Conservation (phyloP, 64 coral and sea anemone genomes). For the Montipora sp. region DNA sequence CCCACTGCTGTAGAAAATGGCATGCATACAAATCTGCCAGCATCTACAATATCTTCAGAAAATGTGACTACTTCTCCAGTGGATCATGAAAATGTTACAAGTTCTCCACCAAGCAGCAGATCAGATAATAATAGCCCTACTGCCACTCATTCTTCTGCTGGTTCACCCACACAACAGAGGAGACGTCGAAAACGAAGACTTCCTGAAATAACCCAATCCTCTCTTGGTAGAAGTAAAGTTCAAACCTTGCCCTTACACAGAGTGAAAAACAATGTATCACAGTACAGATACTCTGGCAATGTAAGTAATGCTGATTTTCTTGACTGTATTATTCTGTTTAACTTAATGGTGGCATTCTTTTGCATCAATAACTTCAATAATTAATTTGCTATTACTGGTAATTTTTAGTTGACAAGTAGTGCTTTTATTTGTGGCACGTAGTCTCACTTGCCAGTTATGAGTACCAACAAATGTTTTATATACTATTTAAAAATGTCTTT, state of each 20-base stretch:
- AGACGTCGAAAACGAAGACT: not conserved
- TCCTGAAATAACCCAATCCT: too few species aligned
- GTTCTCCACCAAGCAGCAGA: not conserved
- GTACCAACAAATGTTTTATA: too few species aligned
- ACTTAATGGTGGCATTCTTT: too few species aligned
- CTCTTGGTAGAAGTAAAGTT: too few species aligned
- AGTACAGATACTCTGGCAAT: slow-evolving; percentile 33
- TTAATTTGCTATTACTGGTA: too few species aligned
- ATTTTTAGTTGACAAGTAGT: too few species aligned
- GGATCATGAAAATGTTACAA: not conserved
- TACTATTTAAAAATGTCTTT: too few species aligned
- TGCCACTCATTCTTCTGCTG: not conserved
- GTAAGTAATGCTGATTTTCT: slow-evolving; percentile 17
- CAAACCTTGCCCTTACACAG: slow-evolving; percentile 43
- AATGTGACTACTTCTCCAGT: not conserved
- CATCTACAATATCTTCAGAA: not conserved
- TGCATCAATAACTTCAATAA: too few species aligned
- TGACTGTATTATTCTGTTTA: not conserved
- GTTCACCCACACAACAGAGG: not conserved
- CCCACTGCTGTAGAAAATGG: not conserved
- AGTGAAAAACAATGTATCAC: not conserved
- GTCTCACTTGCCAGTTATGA: too few species aligned
- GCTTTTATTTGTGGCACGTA: too few species aligned
- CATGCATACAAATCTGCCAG: not conserved
- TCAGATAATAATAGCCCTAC: too few species aligned